Percentiles rank a stretch among this genome's conserved stretches.
These are phyloP conservation scores for Edolisoma coerulescens DNA, from an alignment of 2,113 vertebrate genomes.

Conservation along the genomic window DNA sequence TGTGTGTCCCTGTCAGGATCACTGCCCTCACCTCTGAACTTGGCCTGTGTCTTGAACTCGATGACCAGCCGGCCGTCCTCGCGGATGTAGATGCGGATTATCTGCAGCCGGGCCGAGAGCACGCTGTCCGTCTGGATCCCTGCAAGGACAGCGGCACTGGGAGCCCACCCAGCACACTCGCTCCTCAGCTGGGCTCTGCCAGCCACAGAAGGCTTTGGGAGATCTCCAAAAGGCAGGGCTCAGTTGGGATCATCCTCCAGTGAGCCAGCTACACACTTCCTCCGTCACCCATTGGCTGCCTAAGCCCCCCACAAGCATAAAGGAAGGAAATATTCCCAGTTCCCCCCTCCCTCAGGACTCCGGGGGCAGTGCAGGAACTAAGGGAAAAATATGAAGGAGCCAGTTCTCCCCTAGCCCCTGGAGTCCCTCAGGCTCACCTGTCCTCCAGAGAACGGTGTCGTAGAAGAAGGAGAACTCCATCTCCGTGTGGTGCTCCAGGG, in stretches of 20 bases:
- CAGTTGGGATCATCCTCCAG: neutral
- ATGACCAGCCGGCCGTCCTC: constrained; percentile 95
- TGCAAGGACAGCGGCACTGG: constrained; percentile 22
- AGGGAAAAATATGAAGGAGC: neutral
- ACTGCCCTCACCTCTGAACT: constrained; percentile 86
- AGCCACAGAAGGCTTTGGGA: neutral
- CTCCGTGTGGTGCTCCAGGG: constrained; percentile 96
- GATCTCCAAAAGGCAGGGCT: neutral
- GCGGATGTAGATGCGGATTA: constrained; percentile 95
- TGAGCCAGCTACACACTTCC: fast-evolving
- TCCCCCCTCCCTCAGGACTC: neutral
- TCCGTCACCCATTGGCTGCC: fast-evolving
- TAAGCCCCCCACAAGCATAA: neutral
- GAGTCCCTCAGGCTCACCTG: constrained; percentile 62
- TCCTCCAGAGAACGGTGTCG: constrained; percentile 97
- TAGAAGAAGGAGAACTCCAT: constrained; percentile 99
- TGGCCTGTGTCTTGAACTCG: constrained; percentile 97
- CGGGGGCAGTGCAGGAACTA: neutral
- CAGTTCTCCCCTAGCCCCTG: fast-evolving
- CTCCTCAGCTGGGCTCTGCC: neutral
- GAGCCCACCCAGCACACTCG: fast-evolving
- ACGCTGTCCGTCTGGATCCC: constrained; percentile 98
- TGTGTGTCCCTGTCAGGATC: neutral
- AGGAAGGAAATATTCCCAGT: fast-evolving
- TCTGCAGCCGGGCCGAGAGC: constrained; percentile 92